Percentiles rank a stretch among this genome's conserved stretches.
Conservation (phyloP, 2,797 vertebrate genomes). For the Gallirallus australis region DNA sequence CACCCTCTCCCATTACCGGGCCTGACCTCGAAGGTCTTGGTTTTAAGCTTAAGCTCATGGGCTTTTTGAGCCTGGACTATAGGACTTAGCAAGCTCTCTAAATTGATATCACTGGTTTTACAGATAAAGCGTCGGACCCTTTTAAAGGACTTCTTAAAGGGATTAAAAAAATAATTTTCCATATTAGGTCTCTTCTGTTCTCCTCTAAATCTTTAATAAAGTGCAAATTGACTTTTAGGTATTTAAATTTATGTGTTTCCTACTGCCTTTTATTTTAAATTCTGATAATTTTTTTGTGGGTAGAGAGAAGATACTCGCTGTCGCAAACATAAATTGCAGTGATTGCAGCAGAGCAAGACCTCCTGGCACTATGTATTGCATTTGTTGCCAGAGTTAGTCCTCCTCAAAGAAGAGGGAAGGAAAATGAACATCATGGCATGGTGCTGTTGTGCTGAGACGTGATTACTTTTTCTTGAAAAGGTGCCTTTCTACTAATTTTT, state of each 20-base stretch:
- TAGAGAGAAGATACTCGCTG: slow-evolving; percentile 4
- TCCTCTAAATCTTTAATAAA: slow-evolving; percentile 31
- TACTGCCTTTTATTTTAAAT: neutral
- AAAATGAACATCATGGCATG: neutral
- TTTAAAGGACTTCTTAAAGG: neutral
- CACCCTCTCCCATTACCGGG: neutral
- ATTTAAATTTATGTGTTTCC: slow-evolving; percentile 10
- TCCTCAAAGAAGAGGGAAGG: slow-evolving; percentile 39
- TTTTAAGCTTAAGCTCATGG: neutral
- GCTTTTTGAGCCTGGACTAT: neutral
- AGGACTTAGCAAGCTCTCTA: neutral
- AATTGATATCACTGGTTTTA: neutral
- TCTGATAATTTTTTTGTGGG: neutral
- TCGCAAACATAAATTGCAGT: neutral
- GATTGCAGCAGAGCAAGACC: neutral
- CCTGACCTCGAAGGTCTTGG: neutral
- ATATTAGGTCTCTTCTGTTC: neutral
- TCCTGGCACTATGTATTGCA: slow-evolving; percentile 28
- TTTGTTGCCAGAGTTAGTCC: slow-evolving; percentile 18
- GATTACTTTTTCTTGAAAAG: slow-evolving; percentile 39
- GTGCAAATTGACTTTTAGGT: neutral
- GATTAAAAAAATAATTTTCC: slow-evolving; percentile 30
- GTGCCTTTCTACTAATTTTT: slow-evolving; percentile 35
- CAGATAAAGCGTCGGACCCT: neutral
- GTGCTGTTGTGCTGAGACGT: neutral